A percentile compares a stretch with the other conserved stretches of the same genome.
phyloP scores from a whole-genome alignment of 1,140 invertebrate species.

The Glossosoma conforme region DNA sequence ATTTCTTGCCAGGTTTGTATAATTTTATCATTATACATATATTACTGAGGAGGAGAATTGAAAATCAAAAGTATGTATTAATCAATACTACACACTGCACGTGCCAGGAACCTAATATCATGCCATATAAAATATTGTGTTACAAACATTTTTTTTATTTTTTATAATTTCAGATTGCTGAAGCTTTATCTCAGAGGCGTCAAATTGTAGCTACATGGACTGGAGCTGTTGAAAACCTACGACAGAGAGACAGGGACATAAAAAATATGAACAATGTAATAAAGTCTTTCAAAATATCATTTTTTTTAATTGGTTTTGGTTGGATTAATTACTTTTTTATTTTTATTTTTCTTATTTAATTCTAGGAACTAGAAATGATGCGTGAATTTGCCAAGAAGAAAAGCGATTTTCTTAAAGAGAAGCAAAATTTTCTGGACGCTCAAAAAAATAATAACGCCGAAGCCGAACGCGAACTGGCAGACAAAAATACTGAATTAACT shows the following conservation, averaged over 20 bases:
- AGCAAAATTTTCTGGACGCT: conserved; percentile 43
- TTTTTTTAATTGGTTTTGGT: background rate
- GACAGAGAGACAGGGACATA: conserved; percentile 52
- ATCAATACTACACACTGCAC: too few relatives aligned
- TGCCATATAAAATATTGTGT: conserved; percentile 1
- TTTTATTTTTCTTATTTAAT: background rate
- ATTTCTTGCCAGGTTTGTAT: conserved; percentile 44
- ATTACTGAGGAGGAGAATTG: too few relatives aligned
- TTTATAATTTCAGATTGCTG: conserved; percentile 41
- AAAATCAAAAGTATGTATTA: too few relatives aligned
- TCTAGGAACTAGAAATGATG: conserved; percentile 24
- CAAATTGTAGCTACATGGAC: conserved; percentile 50
- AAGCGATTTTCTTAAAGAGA: conserved; percentile 35
- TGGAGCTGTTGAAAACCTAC: conserved; percentile 49
- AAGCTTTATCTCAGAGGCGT: conserved; percentile 44
- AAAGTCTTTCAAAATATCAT: background rate
- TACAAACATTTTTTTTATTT: conserved; percentile 3
- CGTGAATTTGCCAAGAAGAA: conserved; percentile 33
- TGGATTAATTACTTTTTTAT: background rate
- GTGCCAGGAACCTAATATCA: too few relatives aligned
- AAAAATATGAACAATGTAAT: conserved; percentile 45
- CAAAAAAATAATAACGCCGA: conserved; percentile 42
- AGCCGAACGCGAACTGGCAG: conserved; percentile 35
- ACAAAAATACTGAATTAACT: conserved; percentile 34
- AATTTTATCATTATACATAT: too few relatives aligned